Evolutionary conservation across 2,113 vertebrate species (phyloP).

Genomic region (Actenoides hombroni): DNA sequence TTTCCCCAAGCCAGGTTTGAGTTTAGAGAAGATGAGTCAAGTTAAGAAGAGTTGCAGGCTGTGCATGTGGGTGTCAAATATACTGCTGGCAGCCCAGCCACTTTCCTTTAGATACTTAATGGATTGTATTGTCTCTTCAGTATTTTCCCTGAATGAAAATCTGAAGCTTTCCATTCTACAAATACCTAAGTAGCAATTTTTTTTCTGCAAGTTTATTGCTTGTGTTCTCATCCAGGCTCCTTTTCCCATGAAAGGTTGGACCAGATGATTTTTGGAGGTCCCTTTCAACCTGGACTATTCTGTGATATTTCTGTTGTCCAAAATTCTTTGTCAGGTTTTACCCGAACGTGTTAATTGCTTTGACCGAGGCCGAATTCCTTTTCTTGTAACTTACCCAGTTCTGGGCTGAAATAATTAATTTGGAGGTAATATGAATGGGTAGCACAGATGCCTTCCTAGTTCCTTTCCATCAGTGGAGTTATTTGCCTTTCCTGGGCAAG

Average conservation of each 20-base stretch:
- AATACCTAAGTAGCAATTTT: not conserved
- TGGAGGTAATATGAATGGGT: not conserved
- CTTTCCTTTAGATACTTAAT: not conserved
- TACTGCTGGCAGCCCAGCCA: not conserved
- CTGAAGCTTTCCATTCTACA: not conserved
- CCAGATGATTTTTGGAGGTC: not conserved
- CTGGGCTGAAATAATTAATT: not conserved
- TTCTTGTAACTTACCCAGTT: not conserved
- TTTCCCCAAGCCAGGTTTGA: not conserved
- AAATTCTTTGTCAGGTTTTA: not conserved
- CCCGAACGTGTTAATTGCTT: not conserved
- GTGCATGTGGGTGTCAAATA: rapidly evolving
- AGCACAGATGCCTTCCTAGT: not conserved
- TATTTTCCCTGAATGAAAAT: not conserved
- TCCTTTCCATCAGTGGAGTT: not conserved
- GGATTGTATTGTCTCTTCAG: not conserved
- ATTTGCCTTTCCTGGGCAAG: not conserved
- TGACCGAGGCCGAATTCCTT: not conserved
- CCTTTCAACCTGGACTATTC: not conserved
- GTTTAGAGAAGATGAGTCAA: not conserved
- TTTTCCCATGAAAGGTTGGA: not conserved
- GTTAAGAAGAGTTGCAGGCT: not conserved
- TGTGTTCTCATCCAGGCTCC: not conserved
- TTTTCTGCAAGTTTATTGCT: not conserved
- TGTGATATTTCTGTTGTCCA: rapidly evolving